These are phyloP conservation scores for Aurelia aurita DNA, from an alignment of 30 jellyfish, hydroid and myxozoan species.

Conservation along the genomic window DNA sequence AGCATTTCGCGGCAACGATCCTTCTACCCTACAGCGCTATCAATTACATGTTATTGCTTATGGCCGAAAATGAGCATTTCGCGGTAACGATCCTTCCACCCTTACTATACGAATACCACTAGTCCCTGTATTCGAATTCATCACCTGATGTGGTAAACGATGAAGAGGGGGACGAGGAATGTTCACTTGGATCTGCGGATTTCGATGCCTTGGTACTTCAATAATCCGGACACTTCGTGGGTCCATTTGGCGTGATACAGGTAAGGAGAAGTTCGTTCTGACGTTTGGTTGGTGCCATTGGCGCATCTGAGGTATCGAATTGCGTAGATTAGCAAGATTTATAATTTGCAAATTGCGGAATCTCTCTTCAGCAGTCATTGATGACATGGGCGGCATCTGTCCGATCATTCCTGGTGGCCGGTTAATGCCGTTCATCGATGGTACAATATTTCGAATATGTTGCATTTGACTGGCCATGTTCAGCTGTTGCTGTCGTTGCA, in stretches of 20 bases:
- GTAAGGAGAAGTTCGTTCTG: not conserved
- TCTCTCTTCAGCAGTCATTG: constrained; percentile 38
- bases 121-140: not conserved
- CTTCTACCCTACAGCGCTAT: not conserved
- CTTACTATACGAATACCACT: constrained; percentile 20
- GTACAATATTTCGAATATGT: not conserved
- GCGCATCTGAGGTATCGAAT: not conserved
- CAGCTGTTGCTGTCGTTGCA: constrained; percentile 51
- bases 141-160: constrained; percentile 14
- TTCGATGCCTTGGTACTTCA: not conserved
- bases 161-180: too few relatives aligned
- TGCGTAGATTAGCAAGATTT: constrained; percentile 38
- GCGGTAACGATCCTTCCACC: constrained; percentile 28
- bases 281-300: constrained; percentile 13
- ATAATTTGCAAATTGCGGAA: constrained; percentile 44
- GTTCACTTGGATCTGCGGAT: too few relatives aligned
- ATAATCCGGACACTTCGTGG: not conserved
- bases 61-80: constrained; percentile 11
- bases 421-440: not conserved
- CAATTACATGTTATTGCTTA: too few relatives aligned
- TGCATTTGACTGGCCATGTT: constrained; percentile 28
- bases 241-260: not conserved
- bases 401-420: constrained; percentile 1
- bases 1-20: constrained; percentile 37
- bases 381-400: constrained; percentile 8